Conservation (phyloP, 1,140 invertebrate species). For the Tyrophagus putrescentiae region DNA sequence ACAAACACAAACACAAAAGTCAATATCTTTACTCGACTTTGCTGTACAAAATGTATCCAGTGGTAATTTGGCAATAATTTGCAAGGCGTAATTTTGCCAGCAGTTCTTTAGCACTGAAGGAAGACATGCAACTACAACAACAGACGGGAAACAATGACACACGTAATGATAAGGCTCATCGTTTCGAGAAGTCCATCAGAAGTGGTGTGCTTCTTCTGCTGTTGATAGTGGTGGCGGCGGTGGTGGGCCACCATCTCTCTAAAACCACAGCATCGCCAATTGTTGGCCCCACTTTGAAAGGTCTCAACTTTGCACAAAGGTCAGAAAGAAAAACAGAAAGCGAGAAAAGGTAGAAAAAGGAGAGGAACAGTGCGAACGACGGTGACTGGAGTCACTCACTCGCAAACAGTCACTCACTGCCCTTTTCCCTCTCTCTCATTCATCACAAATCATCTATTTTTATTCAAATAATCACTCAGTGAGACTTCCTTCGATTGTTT, state of each 20-base stretch:
- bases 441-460: too few species aligned
- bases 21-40: too few species aligned
- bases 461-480: not conserved
- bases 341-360: too few species aligned
- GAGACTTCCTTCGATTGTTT: slow-evolving; percentile 13
- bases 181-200: not conserved
- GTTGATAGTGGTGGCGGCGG: not conserved
- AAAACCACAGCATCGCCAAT: slow-evolving; percentile 5
- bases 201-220: not conserved
- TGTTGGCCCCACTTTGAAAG: not conserved
- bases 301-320: not conserved
- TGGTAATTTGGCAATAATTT: slow-evolving; percentile 11
- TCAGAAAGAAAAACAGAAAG: too few species aligned
- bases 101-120: not conserved
- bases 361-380: too few species aligned
- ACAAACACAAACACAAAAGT: too few species aligned
- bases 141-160: not conserved
- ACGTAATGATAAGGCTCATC: slow-evolving; percentile 9
- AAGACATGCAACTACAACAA: not conserved
- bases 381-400: not conserved
- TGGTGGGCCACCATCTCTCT: too few species aligned
- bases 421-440: too few species aligned
- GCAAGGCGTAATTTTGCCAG: slow-evolving; percentile 1
- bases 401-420: not conserved
- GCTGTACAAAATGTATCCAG: slow-evolving; percentile 2